Evolutionary conservation across 2,797 vertebrate species (phyloP).

Genomic region (Hozukius guyotensis): DNA sequence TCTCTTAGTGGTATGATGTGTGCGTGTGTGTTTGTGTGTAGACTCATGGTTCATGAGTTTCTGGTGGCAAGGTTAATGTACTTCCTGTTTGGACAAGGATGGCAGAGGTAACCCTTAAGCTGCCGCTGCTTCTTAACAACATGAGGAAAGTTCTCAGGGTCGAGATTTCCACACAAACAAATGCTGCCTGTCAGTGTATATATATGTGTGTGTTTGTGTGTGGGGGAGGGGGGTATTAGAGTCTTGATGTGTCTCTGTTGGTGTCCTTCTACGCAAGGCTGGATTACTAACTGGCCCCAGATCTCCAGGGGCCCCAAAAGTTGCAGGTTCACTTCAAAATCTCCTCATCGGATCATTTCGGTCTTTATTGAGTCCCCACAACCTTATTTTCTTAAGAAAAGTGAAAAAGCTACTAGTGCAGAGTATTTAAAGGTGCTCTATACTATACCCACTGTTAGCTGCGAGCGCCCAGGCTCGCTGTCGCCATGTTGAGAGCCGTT

Average conservation of each 20-base stretch:
- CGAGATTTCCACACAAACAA: not conserved
- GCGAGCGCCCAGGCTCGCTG: no score
- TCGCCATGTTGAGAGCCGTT: no score
- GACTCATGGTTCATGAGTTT: not conserved
- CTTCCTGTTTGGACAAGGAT: constrained; percentile 7
- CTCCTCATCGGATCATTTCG: not conserved
- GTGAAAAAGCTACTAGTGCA: not conserved
- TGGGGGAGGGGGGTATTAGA: not conserved
- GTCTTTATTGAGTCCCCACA: not conserved
- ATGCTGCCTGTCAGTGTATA: not conserved
- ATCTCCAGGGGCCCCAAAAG: not conserved
- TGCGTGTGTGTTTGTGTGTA: not conserved
- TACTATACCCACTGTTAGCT: no score
- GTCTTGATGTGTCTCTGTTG: not conserved
- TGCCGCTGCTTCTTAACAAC: not conserved
- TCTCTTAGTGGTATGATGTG: constrained; percentile 6
- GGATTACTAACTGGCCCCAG: not conserved
- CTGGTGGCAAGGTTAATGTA: constrained; percentile 14
- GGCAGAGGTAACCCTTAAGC: not conserved
- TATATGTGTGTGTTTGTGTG: not conserved
- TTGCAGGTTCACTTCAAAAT: not conserved
- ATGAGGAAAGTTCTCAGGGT: not conserved
- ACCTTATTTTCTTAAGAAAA: not conserved
- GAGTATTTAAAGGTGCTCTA: not conserved
- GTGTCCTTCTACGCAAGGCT: not conserved